Base-by-base conservation (phyloP, 30 jellyfish, hydroid and myxozoan genomes). In the Hydra vulgaris region DNA sequence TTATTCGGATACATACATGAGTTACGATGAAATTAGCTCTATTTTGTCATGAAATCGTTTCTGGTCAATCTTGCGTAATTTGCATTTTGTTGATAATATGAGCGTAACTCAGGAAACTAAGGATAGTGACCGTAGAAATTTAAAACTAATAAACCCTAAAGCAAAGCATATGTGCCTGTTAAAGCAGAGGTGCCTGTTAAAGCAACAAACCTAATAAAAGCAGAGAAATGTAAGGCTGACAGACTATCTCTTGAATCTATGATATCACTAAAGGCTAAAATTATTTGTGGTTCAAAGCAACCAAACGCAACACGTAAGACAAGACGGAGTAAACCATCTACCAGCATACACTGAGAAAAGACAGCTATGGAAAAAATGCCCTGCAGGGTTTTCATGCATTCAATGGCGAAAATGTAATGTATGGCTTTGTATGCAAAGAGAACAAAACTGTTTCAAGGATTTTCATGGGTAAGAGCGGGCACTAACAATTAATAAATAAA, bases 211-310 rank as follows among this genome's bases (percentile, higher is more conserved):
- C 80, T 75, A 18, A 19, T 0, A 26, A 19, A 25, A 23, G 21
- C 26, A 17, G 80, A 0, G 17, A 75, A 75, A 0, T 80, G 66
- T 18, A 18, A 19, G 66, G 84, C 53, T 1, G 84, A 79, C 19
- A 26, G 84, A 76, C 84, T 79, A 5, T 76, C 84, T 26, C 83
- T 52, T 5, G 84, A 15, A 56, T 15, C n/a, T n/a, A n/a, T n/a
- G n/a, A n/a, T n/a, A n/a, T n/a, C n/a, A n/a, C n/a, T n/a, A n/a
- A n/a, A n/a, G n/a, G n/a, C n/a, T n/a, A n/a, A n/a, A n/a, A n/a
- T n/a, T n/a, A n/a, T n/a, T n/a, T n/a, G n/a, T n/a, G n/a, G n/a
- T n/a, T n/a, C n/a, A n/a, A n/a, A n/a, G n/a, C n/a, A n/a, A n/a
- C n/a, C n/a, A n/a, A n/a, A n/a, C n/a, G n/a, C n/a, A n/a, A n/a